These are phyloP conservation scores for Troglohyphantes excavatus DNA, from an alignment of 2,888 invertebrate genomes.

Conservation along the genomic window DNA sequence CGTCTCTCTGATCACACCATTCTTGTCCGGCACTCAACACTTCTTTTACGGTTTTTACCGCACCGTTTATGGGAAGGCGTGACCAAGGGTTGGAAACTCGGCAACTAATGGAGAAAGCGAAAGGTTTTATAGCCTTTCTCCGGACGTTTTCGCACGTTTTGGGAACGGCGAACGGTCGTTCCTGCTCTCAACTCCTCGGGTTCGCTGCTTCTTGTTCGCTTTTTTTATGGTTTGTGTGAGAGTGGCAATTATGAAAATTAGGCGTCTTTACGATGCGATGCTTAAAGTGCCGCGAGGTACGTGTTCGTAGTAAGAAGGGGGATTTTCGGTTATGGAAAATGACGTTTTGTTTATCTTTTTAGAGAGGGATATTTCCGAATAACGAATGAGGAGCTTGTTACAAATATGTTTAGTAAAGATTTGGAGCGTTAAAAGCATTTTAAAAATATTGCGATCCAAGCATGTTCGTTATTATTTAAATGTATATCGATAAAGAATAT, in stretches of 20 bases:
- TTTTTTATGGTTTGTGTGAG: background rate
- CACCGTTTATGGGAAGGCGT: constrained; percentile 22
- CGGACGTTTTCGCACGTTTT: background rate
- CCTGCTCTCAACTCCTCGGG: background rate
- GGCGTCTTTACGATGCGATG: background rate
- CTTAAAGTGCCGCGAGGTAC: background rate
- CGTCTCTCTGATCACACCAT: too few relatives aligned
- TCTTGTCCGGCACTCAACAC: background rate
- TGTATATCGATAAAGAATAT: too few relatives aligned
- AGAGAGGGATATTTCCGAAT: background rate
- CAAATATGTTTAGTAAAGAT: too few relatives aligned
- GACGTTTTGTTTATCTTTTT: background rate
- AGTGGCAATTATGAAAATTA: constrained; percentile 37
- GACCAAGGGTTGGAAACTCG: background rate
- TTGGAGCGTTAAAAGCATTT: too few relatives aligned
- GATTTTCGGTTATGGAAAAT: background rate
- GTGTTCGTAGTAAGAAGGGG: background rate
- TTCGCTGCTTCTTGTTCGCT: background rate
- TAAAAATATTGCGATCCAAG: too few relatives aligned
- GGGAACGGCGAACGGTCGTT: background rate
- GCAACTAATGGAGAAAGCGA: constrained; percentile 16
- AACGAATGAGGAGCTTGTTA: too few relatives aligned
- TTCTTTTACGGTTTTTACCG: constrained; percentile 5
- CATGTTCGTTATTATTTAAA: too few relatives aligned
- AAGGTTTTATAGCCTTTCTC: constrained; percentile 6